phyloP scores from a whole-genome alignment of 2,113 vertebrate genomes.

The Muscicapa adusta region DNA sequence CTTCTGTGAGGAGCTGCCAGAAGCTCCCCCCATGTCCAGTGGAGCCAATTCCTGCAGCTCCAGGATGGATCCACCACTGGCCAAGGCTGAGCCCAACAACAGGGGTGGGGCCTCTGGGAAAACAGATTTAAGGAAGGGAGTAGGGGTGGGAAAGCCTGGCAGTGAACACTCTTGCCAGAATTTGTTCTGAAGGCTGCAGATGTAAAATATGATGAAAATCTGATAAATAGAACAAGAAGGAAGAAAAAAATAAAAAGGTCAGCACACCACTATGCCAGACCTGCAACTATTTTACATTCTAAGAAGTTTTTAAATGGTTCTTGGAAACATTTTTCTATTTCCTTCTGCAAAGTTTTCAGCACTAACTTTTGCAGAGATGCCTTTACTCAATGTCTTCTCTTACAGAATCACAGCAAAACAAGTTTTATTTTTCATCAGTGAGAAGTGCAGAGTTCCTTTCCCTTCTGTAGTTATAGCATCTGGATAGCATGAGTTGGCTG shows the following conservation, averaged over 20 bases:
- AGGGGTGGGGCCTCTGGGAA: not conserved
- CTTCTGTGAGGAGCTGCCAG: not conserved
- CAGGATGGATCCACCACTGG: not conserved
- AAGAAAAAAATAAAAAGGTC: not conserved
- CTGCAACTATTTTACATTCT: not conserved
- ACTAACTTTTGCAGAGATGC: not conserved
- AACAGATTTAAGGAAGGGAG: not conserved
- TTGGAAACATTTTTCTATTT: not conserved
- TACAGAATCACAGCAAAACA: not conserved
- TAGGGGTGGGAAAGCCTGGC: not conserved
- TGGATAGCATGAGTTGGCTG: not conserved
- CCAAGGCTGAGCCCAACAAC: not conserved
- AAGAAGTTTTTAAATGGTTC: slow-evolving; percentile 15
- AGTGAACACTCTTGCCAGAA: not conserved
- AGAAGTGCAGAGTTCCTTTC: not conserved
- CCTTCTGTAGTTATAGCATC: not conserved
- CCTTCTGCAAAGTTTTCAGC: not conserved
- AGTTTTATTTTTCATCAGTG: not conserved
- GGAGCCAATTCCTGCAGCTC: not conserved
- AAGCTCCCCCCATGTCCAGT: not conserved
- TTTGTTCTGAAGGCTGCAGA: slow-evolving; percentile 55
- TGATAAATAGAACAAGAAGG: slow-evolving; percentile 42
- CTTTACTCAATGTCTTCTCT: not conserved
- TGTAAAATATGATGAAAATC: slow-evolving; percentile 55
- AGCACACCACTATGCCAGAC: not conserved